Base-by-base conservation (phyloP, 2,113 vertebrate species). In the Neoarius graeffei region DNA sequence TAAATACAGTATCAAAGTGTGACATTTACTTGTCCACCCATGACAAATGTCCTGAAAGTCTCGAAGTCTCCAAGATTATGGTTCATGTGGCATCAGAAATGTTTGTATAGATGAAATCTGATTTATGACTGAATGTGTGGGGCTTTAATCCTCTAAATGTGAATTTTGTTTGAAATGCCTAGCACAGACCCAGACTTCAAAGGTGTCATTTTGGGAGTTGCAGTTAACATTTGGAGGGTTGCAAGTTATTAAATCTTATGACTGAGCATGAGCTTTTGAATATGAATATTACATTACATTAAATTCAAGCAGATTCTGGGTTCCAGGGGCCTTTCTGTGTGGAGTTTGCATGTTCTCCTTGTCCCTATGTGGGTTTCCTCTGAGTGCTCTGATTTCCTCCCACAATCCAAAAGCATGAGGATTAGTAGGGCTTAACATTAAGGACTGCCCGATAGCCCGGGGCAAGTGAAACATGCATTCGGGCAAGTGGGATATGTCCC, bases 41-140 rank as follows among this genome's bases (percentile, higher is more conserved):
- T 81, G 83, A 56, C 50, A 71, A 84, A 84, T 69, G 19, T 82
- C 9, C 23, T 52, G 10, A 71, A 69, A 85, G 69, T 35, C 27
- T 42, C 14, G 11, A 25, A 6, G 13, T 69, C 71, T 50, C 30
- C 13, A 76, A 10, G 23, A 25, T 64, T 86, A 52, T 52, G 42
- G 25, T 8, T 62, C 17, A 13, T 64, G 19, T 64, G 60, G 50
- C 35, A 83, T 66, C 13, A 64, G 4, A 83, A 83, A 50, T 64
- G 60, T 83, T 66, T 66, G 13, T 60, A 35, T 35, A 42, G 77
- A 81, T 59, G 9, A 30, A 81, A 81, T 30, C 77, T 81, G 59
- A 81, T 59, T 57, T 48, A 64, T 48, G 59, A 62, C 81, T 42
- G 13, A 48, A n/a, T 50, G 20, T 50, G 1, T 11, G 13, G 2